Evolutionary conservation across 2,888 invertebrate genomes (phyloP).

Genomic region (Ennomos erosarius): DNA sequence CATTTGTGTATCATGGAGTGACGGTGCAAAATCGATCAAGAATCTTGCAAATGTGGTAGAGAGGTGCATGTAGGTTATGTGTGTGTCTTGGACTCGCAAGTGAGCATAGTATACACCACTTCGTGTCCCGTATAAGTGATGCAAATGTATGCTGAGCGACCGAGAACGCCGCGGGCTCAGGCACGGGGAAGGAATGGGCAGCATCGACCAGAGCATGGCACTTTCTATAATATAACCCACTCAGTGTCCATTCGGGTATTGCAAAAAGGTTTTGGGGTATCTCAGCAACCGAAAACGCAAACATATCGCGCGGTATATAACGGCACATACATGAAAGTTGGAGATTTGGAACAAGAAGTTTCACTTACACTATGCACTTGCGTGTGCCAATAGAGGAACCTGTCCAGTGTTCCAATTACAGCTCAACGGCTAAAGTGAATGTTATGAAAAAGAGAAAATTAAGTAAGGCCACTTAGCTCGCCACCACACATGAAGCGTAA

Average conservation of each 20-base stretch:
- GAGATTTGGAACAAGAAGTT: slow-evolving; percentile 86
- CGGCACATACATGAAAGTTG: slow-evolving; percentile 82
- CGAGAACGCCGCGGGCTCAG: slow-evolving; percentile 51
- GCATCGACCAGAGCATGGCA: slow-evolving; percentile 84
- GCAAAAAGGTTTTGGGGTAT: slow-evolving; percentile 72
- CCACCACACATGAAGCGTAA: slow-evolving; percentile 81
- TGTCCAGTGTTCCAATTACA: slow-evolving; percentile 77
- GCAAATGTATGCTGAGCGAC: slow-evolving; percentile 53
- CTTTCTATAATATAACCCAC: slow-evolving; percentile 73
- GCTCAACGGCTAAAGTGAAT: slow-evolving; percentile 69
- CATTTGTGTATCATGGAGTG: slow-evolving; percentile 77
- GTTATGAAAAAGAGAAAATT: slow-evolving; percentile 80
- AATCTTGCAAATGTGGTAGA: slow-evolving; percentile 69
- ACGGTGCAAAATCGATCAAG: slow-evolving; percentile 88
- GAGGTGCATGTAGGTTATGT: slow-evolving; percentile 62
- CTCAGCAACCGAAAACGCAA: slow-evolving; percentile 82
- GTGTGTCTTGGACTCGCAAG: slow-evolving; percentile 68
- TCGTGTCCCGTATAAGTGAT: slow-evolving; percentile 62
- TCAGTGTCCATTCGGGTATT: slow-evolving; percentile 74
- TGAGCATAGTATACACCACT: slow-evolving; percentile 70
- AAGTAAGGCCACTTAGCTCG: slow-evolving; percentile 81
- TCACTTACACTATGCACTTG: slow-evolving; percentile 84
- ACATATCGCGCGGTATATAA: slow-evolving; percentile 77
- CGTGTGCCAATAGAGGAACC: slow-evolving; percentile 83
- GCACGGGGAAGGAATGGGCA: slow-evolving; percentile 67